A percentile compares a stretch with the other conserved stretches of the same genome.
Evolutionary conservation across 1,140 invertebrate species (phyloP).

Genomic region (Hesperophylax magnus): DNA sequence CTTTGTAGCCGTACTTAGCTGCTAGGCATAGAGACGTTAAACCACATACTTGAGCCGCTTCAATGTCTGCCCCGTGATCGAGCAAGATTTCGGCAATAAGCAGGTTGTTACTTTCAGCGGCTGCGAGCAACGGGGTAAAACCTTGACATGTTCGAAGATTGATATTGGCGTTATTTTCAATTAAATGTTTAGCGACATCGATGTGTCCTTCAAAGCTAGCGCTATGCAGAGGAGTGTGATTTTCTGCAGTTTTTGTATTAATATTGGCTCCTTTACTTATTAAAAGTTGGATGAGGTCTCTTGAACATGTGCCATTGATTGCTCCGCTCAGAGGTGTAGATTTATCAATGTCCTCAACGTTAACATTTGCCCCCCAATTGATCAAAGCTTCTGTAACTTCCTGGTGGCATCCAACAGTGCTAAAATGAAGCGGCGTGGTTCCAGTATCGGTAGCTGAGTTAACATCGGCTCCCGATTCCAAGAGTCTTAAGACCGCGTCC

Average conservation of each 20-base stretch:
- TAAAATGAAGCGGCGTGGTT: background rate
- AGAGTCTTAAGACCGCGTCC: background rate
- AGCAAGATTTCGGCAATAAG: background rate
- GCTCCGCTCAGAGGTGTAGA: background rate
- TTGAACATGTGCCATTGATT: too few relatives aligned
- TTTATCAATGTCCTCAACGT: background rate
- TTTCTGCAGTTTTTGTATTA: background rate
- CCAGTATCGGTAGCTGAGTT: background rate
- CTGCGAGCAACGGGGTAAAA: background rate
- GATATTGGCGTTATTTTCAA: background rate
- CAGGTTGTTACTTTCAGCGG: background rate
- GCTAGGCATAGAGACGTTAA: background rate
- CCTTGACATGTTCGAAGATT: background rate
- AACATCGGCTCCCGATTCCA: background rate
- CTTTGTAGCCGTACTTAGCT: background rate
- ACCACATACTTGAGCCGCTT: background rate
- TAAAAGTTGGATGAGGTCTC: background rate
- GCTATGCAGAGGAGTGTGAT: background rate
- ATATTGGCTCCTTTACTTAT: constrained; percentile 3
- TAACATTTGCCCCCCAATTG: background rate
- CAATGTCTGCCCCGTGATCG: background rate
- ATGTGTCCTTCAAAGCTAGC: background rate
- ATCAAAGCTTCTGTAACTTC: background rate
- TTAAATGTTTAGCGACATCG: background rate
- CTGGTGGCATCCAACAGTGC: background rate